A percentile compares a stretch with the other conserved stretches of the same genome.
phyloP scores from a whole-genome alignment of 2,113 vertebrate species.

The Empidonax alnorum region DNA sequence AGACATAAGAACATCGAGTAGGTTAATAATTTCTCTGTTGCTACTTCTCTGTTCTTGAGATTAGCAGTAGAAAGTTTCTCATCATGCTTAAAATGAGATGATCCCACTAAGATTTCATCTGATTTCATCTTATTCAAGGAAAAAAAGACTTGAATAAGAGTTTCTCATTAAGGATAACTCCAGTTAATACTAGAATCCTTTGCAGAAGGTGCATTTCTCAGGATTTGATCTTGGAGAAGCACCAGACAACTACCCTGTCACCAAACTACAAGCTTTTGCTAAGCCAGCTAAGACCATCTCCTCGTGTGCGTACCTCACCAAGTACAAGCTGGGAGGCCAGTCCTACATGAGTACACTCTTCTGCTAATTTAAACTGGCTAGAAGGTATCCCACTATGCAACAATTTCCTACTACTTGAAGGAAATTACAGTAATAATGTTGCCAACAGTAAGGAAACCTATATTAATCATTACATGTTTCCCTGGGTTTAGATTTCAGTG shows the following conservation, averaged over 20 bases:
- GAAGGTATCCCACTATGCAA: not conserved
- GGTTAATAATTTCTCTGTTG: not conserved
- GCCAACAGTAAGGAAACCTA: not conserved
- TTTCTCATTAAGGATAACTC: not conserved
- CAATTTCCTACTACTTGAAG: not conserved
- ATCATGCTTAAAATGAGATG: not conserved
- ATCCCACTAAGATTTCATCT: not conserved
- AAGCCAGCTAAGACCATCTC: not conserved
- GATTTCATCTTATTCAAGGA: not conserved
- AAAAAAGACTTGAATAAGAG: not conserved
- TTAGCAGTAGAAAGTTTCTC: not conserved
- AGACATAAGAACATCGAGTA: not conserved
- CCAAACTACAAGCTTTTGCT: not conserved
- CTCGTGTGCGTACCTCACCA: fast-evolving
- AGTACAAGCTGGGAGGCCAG: not conserved
- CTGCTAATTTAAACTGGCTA: not conserved
- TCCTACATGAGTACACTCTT: not conserved
- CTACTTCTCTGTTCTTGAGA: not conserved
- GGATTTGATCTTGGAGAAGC: not conserved
- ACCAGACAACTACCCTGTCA: not conserved
- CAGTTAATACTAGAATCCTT: not conserved
- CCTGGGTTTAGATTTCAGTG: not conserved
- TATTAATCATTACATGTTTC: not conserved
- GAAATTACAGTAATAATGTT: not conserved
- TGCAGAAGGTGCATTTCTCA: not conserved